Evolutionary conservation across 2,888 invertebrate genomes (phyloP), one percentile per base, ranked within the genome.

Genomic region (Lasioglossum calceatum): DNA sequence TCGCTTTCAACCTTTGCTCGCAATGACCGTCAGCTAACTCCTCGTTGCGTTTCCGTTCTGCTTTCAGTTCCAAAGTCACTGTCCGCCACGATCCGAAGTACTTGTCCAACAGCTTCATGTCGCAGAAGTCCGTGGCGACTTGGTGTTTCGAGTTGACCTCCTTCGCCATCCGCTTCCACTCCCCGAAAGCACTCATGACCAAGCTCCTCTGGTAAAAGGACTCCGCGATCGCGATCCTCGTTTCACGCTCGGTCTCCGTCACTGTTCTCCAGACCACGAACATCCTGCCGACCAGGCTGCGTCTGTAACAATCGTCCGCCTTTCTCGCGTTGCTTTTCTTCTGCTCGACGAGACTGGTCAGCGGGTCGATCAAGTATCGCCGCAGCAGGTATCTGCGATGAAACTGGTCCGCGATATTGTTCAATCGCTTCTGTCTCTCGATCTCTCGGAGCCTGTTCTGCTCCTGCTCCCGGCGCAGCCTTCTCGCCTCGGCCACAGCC

Each of bases 41-140:
- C 50, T 89, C 89, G n/a, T 92, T 93, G 47, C 92, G 84, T 19
- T 90, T 50, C 4, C 80, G 54, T 23, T 87, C 58, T 74, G 96
- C 93, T 90, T 95, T 96, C 61, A 96, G 92, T 42, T 96, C 92
- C 10, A 95, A 93, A 0, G 96, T 94, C 36, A 95, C 95, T 72
- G 95, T 93, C 4, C 95, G 94, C 95, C 97, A 97, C 82, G 95
- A 95, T 58, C 95, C 95, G 77, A 97, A 96, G 75, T 95, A 95
- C 70, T 95, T 92, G 77, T 96, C 96, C 73, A 96, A 95, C n/a
- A 97, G 92, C 89, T 96, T 96, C 81, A 97, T 95, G 86, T 97
- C 97, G 90, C 97, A 96, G 94, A 97, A 97, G 94, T 98, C 98
- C 81, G 96, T 96, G 4, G 98, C 98, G 1, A 97, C 97, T 95